Conservation (phyloP, 1,140 invertebrate genomes). For the Trinorchestia longiramus region DNA sequence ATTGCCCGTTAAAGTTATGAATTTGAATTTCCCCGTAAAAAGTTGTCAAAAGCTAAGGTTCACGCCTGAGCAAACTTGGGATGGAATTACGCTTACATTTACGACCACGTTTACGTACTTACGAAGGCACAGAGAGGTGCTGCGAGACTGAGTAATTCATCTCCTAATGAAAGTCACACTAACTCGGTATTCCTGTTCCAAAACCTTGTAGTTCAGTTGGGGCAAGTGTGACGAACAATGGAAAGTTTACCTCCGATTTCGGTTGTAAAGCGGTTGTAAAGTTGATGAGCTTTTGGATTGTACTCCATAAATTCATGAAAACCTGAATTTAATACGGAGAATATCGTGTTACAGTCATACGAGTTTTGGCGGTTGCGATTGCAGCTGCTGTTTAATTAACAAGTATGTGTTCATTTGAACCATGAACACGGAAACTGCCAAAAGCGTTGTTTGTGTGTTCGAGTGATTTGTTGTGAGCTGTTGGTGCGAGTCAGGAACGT, state of each 20-base stretch:
- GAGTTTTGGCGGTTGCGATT: no score
- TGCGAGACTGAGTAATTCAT: not conserved
- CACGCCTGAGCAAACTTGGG: not conserved
- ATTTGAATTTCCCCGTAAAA: not conserved
- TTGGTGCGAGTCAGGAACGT: no score
- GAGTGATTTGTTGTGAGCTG: no score
- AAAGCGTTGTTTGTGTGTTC: no score
- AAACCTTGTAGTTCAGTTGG: not conserved
- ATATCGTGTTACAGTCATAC: no score
- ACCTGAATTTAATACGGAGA: no score
- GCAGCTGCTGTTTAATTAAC: no score
- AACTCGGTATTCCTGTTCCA: not conserved
- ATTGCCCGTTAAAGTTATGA: no score
- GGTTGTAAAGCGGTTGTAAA: not conserved
- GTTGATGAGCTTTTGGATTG: not conserved
- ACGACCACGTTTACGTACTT: not conserved
- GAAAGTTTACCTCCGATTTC: not conserved
- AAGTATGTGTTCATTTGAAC: no score
- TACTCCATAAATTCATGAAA: no score
- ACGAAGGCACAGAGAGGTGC: not conserved
- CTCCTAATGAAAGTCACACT: not conserved
- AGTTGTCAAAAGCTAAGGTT: not conserved
- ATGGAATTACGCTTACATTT: not conserved
- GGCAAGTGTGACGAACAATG: not conserved
- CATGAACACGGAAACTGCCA: no score